These are phyloP conservation scores for Noctua comes DNA, from an alignment of 2,888 invertebrate species.

Conservation along the genomic window DNA sequence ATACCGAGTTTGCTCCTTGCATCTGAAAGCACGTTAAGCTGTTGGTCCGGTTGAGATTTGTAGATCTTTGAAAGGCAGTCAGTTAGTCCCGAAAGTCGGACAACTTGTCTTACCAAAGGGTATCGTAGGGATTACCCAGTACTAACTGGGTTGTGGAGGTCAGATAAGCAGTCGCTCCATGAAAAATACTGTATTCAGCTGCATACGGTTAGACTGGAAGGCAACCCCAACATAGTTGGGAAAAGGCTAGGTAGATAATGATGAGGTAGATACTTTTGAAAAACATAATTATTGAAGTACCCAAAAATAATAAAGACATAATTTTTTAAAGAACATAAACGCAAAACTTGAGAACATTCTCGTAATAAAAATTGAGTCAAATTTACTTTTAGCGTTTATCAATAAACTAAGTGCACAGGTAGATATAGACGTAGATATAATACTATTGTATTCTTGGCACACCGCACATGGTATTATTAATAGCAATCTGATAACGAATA, in stretches of 20 bases:
- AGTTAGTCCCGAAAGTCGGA: not conserved
- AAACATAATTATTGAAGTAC: not conserved
- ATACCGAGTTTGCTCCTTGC: too few species aligned
- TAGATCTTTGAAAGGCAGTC: not conserved
- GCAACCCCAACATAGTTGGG: not conserved
- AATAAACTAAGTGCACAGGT: slow-evolving; percentile 6
- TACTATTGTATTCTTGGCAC: slow-evolving; percentile 4
- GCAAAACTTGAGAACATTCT: not conserved
- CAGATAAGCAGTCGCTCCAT: not conserved
- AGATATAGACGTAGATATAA: slow-evolving; percentile 12
- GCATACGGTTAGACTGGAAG: not conserved
- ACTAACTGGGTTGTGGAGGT: not conserved
- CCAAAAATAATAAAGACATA: not conserved
- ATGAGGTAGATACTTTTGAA: too few species aligned
- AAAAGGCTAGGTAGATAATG: not conserved
- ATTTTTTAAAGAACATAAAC: not conserved
- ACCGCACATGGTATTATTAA: not conserved
- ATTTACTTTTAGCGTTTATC: slow-evolving; percentile 4
- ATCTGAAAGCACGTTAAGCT: too few species aligned
- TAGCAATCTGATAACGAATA: slow-evolving; percentile 30
- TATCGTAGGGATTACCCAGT: not conserved
- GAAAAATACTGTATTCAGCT: not conserved
- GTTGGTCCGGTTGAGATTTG: not conserved
- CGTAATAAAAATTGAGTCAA: slow-evolving; percentile 1
- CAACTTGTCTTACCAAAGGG: not conserved